Base-by-base conservation (phyloP, 2,113 vertebrate genomes). In the Zosterops lateralis region DNA sequence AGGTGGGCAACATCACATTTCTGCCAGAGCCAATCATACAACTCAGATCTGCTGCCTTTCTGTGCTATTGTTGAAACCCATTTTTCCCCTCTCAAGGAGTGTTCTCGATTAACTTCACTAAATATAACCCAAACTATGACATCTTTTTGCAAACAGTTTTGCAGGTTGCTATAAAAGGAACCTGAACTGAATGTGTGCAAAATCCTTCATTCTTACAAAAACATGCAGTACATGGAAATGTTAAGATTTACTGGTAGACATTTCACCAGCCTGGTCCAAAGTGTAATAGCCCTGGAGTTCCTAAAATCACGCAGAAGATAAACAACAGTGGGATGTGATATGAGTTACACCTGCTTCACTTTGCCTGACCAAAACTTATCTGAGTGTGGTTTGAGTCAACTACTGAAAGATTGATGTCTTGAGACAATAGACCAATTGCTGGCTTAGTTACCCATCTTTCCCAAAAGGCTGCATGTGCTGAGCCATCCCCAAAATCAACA, bases 161-260 rank as follows among this genome's bases (percentile, higher is more conserved):
- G 51, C 60, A 82, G 67, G 51, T 82, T 89, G 32, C 87, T 92
- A 13, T 93, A 92, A 89, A 90, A 77, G 77, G 75, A 86, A 78
- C 64, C 64, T 83, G 68, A 85, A 73, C 51, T 89, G 61, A 87
- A 56, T 65, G 47, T 84, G 36, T 75, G 81, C 75, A 58, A 81
- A 94, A 84, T 79, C 75, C 79, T 91, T 95, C 50, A 64, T 88
- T 92, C 93, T 84, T 73, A 75, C 38, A 83, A 64, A 96, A 95
- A 67, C 21, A 89, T n/a, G 60, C 56, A 67, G 28, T 71, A 32
- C 40, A 24, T 74, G 66, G 84, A 90, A 90, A 74, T 24, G 11
- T 66, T 74, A 38, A 92, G 70, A 93, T 94, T 95, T 87, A 74
- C 72, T 84, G 91, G 60, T 88, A 74, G 83, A 54, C 76, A 83